Conservation (phyloP, 2,113 vertebrate genomes). For the Tympanuchus pallidicinctus region DNA sequence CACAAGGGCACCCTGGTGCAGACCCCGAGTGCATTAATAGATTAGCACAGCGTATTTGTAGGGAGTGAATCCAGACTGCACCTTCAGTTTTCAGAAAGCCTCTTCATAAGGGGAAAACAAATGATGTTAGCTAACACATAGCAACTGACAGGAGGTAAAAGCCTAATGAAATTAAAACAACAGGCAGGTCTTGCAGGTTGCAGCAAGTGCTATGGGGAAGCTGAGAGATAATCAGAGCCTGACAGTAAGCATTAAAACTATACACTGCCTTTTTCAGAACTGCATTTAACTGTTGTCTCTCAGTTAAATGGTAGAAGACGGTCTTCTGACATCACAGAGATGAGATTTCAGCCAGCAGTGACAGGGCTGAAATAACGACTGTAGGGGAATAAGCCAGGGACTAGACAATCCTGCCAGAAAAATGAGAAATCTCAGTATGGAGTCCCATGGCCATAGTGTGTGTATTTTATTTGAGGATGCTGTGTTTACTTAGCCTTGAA, state of each 20-base stretch:
- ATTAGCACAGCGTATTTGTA: background rate
- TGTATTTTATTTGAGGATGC: background rate
- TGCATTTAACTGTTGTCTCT: background rate
- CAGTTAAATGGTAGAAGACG: background rate
- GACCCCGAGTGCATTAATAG: background rate
- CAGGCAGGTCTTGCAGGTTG: background rate
- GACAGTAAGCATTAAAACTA: background rate
- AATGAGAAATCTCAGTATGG: background rate
- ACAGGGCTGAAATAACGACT: background rate
- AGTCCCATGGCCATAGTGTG: background rate
- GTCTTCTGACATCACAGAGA: background rate
- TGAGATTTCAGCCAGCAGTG: background rate
- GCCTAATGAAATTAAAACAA: background rate
- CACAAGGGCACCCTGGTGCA: slow-evolving; percentile 8
- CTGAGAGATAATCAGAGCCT: background rate
- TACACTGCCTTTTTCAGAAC: background rate
- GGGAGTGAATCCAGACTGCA: background rate
- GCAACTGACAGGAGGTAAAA: background rate
- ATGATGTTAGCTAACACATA: background rate
- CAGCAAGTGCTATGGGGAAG: background rate
- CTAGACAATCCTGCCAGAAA: background rate
- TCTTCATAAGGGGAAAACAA: background rate
- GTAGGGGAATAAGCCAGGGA: background rate
- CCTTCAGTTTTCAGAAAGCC: slow-evolving; percentile 10
- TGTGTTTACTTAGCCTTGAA: slow-evolving; percentile 9